These are phyloP conservation scores for Oryzias celebensis DNA, from an alignment of 2,113 vertebrate species.

Conservation along the genomic window DNA sequence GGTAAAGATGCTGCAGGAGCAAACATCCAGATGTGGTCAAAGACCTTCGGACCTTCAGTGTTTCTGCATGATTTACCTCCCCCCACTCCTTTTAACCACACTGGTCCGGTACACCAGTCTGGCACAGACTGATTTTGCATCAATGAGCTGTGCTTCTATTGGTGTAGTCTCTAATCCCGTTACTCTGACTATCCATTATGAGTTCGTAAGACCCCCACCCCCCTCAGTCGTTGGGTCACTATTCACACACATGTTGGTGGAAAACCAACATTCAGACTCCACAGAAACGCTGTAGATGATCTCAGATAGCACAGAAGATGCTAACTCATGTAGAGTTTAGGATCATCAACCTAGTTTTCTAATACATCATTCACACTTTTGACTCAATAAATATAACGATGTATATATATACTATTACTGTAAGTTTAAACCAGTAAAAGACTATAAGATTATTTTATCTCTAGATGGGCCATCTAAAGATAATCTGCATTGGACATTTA, in stretches of 20 bases:
- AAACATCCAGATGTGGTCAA: conserved; percentile 59
- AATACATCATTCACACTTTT: not conserved
- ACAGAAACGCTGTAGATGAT: conserved; percentile 41
- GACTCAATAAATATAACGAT: not conserved
- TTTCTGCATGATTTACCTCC: conserved; percentile 47
- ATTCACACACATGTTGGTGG: conserved; percentile 21
- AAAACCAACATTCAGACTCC: conserved; percentile 30
- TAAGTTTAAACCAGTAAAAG: not conserved
- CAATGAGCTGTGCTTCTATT: conserved; percentile 52
- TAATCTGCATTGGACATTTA: not conserved
- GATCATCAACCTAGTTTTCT: not conserved
- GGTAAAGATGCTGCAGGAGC: conserved; percentile 33
- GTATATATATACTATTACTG: not conserved
- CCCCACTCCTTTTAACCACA: conserved; percentile 45
- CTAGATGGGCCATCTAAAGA: not conserved
- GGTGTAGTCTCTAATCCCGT: conserved; percentile 71
- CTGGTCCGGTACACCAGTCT: conserved; percentile 45
- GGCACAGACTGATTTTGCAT: conserved; percentile 55
- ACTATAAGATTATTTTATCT: not conserved
- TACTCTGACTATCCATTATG: conserved; percentile 53
- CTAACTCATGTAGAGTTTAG: not conserved
- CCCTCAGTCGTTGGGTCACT: conserved; percentile 16
- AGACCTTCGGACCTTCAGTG: conserved; percentile 48
- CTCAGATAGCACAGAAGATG: not conserved
- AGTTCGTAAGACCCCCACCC: conserved; percentile 43